Evolutionary conservation across 2,113 vertebrate species (phyloP).

Genomic region (Perca schrenkii): DNA sequence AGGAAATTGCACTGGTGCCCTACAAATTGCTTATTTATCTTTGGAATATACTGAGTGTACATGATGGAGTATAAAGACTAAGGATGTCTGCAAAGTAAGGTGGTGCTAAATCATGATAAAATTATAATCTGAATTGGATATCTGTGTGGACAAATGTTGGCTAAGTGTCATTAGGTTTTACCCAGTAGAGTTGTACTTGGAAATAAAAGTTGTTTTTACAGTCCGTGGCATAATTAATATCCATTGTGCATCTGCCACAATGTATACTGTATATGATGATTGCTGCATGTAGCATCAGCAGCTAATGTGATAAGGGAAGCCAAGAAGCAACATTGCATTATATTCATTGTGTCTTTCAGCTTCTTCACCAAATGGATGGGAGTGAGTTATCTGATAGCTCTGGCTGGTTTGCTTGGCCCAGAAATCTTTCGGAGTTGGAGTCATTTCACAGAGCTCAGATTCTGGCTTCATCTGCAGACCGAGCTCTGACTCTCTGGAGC

Average conservation of each 20-base stretch:
- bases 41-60: constrained; percentile 5
- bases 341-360: constrained; percentile 18
- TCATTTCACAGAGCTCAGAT: constrained; percentile 50
- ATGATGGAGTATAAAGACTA: background rate
- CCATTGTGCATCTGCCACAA: background rate
- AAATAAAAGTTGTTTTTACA: constrained; percentile 13
- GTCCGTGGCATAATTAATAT: background rate
- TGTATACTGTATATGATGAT: background rate
- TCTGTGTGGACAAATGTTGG: constrained; percentile 1
- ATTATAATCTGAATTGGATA: background rate
- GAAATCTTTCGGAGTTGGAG: constrained; percentile 46
- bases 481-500: constrained; percentile 50
- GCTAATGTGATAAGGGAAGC: constrained; percentile 1
- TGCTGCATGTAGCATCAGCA: background rate
- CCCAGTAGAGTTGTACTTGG: background rate
- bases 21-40: constrained; percentile 23
- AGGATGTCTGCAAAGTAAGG: constrained; percentile 5
- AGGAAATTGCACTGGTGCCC: background rate
- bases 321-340: constrained; percentile 1
- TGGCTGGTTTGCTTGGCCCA: constrained; percentile 36
- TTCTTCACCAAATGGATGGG: constrained; percentile 13
- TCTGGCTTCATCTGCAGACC: constrained; percentile 49
- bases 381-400: constrained; percentile 29
- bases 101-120: background rate
- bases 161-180: background rate